Conservation (phyloP, 2,113 vertebrate genomes). For the Nyctereutes procyonoides region DNA sequence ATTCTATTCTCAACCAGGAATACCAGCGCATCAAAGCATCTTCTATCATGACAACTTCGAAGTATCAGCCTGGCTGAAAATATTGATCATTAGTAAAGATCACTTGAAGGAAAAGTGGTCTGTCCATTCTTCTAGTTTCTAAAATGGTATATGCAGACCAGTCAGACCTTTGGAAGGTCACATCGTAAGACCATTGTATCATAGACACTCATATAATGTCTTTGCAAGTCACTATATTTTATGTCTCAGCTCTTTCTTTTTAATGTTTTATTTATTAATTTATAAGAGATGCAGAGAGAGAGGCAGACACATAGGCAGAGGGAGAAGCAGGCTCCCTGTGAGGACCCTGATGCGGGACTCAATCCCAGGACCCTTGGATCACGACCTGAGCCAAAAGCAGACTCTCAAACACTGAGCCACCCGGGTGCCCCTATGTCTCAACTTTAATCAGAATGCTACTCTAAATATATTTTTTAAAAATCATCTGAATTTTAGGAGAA, state of each 20-base stretch:
- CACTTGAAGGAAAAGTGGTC: slow-evolving; percentile 11
- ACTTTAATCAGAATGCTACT: background rate
- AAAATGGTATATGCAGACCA: background rate
- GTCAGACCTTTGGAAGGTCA: background rate
- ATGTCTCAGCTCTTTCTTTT: background rate
- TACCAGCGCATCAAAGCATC: background rate
- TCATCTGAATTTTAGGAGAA: slow-evolving; percentile 6
- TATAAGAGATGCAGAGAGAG: too few relatives aligned
- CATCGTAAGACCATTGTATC: background rate
- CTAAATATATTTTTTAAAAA: background rate
- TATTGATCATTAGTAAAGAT: slow-evolving; percentile 22
- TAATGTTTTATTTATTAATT: too few relatives aligned
- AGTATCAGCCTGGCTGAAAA: background rate
- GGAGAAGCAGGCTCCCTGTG: too few relatives aligned
- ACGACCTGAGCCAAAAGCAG: too few relatives aligned
- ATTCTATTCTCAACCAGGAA: background rate
- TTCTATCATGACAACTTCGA: background rate
- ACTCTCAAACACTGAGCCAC: too few relatives aligned
- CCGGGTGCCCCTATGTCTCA: background rate
- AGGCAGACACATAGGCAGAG: too few relatives aligned
- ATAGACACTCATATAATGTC: background rate
- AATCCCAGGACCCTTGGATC: too few relatives aligned
- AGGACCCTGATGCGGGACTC: too few relatives aligned
- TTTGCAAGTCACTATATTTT: background rate
- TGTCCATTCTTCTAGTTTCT: background rate